phyloP scores from a whole-genome alignment of 1,140 invertebrate genomes.

The Amphibalanus amphitrite region DNA sequence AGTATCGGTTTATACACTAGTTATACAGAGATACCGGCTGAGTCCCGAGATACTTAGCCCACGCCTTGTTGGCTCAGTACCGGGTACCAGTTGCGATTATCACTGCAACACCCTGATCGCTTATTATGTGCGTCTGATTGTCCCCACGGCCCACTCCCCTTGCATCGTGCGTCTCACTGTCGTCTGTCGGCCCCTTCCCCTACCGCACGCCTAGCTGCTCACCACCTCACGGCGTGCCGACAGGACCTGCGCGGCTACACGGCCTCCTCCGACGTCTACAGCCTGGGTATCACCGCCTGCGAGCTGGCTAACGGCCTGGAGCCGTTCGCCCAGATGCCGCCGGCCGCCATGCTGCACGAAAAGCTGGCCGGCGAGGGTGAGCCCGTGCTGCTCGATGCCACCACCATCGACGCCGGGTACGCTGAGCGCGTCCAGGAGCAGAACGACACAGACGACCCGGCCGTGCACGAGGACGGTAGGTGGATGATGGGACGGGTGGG shows the following conservation, averaged over 20 bases:
- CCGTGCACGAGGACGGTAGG: background rate
- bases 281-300: constrained; percentile 67
- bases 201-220: too few species aligned
- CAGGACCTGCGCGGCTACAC: constrained; percentile 75
- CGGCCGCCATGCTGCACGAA: constrained; percentile 73
- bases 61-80: too few species aligned
- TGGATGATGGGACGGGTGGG: too few species aligned
- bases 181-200: too few species aligned
- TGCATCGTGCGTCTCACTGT: too few species aligned
- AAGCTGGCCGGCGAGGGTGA: constrained; percentile 38
- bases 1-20: too few species aligned
- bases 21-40: too few species aligned
- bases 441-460: background rate
- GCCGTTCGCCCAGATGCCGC: constrained; percentile 61
- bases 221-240: constrained; percentile 16
- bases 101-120: too few species aligned
- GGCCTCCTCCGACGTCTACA: constrained; percentile 77
- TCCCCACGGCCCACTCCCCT: too few species aligned
- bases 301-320: constrained; percentile 76
- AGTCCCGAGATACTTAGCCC: too few species aligned
- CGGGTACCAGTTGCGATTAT: too few species aligned
- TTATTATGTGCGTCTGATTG: too few species aligned
- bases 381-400: background rate
- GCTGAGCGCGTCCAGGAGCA: background rate
- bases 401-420: constrained; percentile 5